Conservation (phyloP, 2,888 invertebrate genomes). For the Parthenolecanium corni region DNA sequence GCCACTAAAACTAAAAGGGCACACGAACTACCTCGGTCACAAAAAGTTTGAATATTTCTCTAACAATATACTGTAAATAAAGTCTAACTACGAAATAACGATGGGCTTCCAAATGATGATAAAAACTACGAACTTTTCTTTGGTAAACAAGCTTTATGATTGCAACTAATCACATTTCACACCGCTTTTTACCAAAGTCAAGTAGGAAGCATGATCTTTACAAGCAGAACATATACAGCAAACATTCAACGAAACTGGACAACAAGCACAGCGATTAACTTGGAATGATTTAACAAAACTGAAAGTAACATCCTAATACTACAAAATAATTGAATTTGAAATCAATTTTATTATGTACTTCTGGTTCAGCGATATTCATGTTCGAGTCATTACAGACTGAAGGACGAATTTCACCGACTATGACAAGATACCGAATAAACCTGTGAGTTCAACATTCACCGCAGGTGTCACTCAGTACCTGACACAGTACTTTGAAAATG, state of each 20-base stretch:
- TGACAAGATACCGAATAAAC: constrained; percentile 27
- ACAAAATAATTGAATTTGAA: not conserved
- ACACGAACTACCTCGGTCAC: no score
- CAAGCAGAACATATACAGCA: constrained; percentile 4
- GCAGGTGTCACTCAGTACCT: constrained; percentile 29
- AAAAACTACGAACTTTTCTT: constrained; percentile 27
- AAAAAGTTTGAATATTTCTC: no score
- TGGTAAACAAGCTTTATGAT: constrained; percentile 29
- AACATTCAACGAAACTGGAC: no score
- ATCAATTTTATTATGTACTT: no score
- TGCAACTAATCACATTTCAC: constrained; percentile 20
- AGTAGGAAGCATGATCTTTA: constrained; percentile 17
- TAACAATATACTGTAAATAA: no score
- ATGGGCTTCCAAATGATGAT: not conserved
- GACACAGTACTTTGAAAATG: constrained; percentile 5
- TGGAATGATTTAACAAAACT: not conserved
- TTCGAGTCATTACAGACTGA: no score
- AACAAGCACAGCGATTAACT: not conserved
- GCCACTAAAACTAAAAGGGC: no score
- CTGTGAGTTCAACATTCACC: constrained; percentile 14
- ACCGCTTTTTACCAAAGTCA: constrained; percentile 27
- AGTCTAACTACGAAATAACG: not conserved
- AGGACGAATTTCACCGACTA: not conserved
- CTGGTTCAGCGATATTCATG: no score
- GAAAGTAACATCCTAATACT: not conserved